Evolutionary conservation across 2,113 vertebrate genomes (phyloP).

Genomic region (Pseudopipra pipra): DNA sequence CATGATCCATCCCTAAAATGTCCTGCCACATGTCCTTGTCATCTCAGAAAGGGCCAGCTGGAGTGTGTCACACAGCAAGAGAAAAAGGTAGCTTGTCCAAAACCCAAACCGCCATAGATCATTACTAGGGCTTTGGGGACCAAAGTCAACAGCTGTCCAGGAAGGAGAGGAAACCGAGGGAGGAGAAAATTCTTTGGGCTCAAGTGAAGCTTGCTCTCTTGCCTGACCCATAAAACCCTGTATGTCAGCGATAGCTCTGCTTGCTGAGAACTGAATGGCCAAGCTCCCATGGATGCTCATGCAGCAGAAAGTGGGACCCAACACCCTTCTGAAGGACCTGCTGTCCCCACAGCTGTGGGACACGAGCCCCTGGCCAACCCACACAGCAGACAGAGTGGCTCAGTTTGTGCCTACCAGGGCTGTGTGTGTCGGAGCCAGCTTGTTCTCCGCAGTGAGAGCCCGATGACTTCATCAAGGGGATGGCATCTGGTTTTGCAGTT

Average conservation of each 20-base stretch:
- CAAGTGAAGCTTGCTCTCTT: conserved; percentile 2
- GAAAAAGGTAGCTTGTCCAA: conserved; percentile 2
- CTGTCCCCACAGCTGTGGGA: neutral
- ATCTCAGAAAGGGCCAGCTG: neutral
- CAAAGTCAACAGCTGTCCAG: conserved; percentile 36
- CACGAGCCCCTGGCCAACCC: neutral
- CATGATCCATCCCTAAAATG: neutral
- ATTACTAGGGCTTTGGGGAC: conserved; percentile 2
- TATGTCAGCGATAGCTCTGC: neutral
- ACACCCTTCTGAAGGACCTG: neutral
- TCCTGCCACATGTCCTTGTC: neutral
- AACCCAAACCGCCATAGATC: neutral
- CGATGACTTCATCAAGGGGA: conserved; percentile 60
- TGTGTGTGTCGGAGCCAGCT: conserved; percentile 29
- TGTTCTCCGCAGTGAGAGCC: neutral
- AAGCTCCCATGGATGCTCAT: neutral
- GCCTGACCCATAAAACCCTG: neutral
- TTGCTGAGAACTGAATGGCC: neutral
- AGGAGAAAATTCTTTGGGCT: conserved; percentile 3
- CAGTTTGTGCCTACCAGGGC: conserved; percentile 27
- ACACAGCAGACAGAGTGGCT: conserved; percentile 8
- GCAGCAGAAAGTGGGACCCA: neutral
- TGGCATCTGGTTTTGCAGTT: conserved; percentile 50
- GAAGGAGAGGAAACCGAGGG: conserved; percentile 35
- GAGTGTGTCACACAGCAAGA: neutral